A percentile compares a stretch with the other conserved stretches of the same genome.
These are phyloP conservation scores for Seira ritae DNA, from an alignment of 2,888 invertebrate species.

Conservation along the genomic window DNA sequence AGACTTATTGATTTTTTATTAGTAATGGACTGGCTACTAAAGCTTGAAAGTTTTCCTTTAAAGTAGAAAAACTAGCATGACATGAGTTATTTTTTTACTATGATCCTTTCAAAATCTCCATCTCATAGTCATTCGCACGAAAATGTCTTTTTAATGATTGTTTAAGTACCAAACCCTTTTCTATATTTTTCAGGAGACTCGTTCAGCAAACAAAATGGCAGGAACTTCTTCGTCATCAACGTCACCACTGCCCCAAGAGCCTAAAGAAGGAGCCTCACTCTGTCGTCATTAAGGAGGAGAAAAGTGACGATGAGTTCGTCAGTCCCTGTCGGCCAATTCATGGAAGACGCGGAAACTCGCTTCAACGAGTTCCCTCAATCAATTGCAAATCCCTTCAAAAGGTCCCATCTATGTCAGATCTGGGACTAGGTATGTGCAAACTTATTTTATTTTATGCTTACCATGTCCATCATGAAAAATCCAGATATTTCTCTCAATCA, in stretches of 20 bases:
- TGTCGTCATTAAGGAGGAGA: conserved; percentile 80
- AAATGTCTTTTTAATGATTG: not conserved
- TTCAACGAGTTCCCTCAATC: conserved; percentile 76
- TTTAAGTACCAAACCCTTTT: not conserved
- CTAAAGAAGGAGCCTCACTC: conserved; percentile 56
- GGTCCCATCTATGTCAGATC: conserved; percentile 92
- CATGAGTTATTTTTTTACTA: too few species aligned
- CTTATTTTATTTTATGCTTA: not conserved
- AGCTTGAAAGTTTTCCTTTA: too few species aligned
- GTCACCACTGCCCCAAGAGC: conserved; percentile 3
- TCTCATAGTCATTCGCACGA: too few species aligned
- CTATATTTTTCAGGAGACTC: conserved; percentile 63
- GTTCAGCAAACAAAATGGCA: conserved; percentile 56
- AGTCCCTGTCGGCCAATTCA: conserved; percentile 78
- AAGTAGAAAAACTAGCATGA: too few species aligned
- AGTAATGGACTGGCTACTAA: too few species aligned
- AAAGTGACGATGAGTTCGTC: conserved; percentile 79
- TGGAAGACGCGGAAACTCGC: conserved; percentile 69
- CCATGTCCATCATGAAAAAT: not conserved
- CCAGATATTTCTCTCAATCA: not conserved
- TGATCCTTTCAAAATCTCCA: too few species aligned
- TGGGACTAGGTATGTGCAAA: conserved; percentile 75
- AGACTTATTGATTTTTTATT: too few species aligned
- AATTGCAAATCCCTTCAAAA: conserved; percentile 84
- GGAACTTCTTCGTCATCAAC: conserved; percentile 37